Evolutionary conservation across 1,140 invertebrate genomes (phyloP), one percentile per base, ranked within the genome.

Genomic region (Helicoverpa zea): DNA sequence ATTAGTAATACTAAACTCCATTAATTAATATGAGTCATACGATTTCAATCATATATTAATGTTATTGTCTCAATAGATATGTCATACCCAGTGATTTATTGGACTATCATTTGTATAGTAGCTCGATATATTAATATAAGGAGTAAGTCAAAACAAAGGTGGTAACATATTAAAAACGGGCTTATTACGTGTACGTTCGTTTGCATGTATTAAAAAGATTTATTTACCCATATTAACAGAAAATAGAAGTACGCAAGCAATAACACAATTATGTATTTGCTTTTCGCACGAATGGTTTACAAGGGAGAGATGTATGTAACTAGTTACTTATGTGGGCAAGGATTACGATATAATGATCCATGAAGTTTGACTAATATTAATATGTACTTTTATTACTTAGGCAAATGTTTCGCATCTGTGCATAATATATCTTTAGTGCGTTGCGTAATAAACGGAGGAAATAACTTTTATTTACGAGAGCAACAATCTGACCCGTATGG

Each of bases 391-490:
- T 61, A 29, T 61, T 29, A 61, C 29, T 61, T 30, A 29, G 58
- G 58, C 10, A 30, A 61, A 2, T 13, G 58, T 29, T 61, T 4
- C 23, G 58, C 58, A 61, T 61, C 23, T 61, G 23, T 29, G 58
- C 4, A 61, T 14, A 61, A 30, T 30, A 61, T 29, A 29, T 61
- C 12, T 61, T 29, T 61, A 14, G 11, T 61, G 23, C 23, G 29
- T 61, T 29, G 23, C 5, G 23, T 61, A 68, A 68, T 49, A 68
- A 49, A 49, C 64, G 47, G 43, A 12, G n/a, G 64, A 47, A 49
- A 23, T 68, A 61, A 61, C 58, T 49, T 66, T 51, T 68, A 68
- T 68, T 68, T 68, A 68, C 58, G 58, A 61, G 18, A 16, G 43
- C 16, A 68, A 49, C 64, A 49, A 49, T 18, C 43, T 68, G 16